Evolutionary conservation across 2,113 vertebrate genomes (phyloP).

Genomic region (Carettochelys insculpta): DNA sequence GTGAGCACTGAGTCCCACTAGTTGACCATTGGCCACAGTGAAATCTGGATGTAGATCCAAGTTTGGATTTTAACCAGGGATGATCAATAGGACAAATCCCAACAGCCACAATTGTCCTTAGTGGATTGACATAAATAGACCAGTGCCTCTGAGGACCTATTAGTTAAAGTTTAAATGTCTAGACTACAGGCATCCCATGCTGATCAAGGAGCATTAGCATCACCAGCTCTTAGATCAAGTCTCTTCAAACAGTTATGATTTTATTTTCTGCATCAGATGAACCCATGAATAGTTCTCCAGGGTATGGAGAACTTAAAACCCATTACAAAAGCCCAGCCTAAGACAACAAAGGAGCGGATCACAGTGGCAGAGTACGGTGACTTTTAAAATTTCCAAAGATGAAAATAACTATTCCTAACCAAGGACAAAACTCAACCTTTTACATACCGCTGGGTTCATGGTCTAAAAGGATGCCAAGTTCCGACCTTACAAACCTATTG

Average conservation of each 20-base stretch:
- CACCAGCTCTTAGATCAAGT: neutral
- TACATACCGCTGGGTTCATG: neutral
- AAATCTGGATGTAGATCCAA: neutral
- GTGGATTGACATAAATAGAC: neutral
- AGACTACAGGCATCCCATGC: neutral
- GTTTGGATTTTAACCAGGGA: neutral
- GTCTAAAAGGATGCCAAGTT: neutral
- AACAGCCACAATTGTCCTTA: neutral
- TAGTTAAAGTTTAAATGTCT: constrained; percentile 6
- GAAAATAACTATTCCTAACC: neutral
- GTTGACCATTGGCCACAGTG: neutral
- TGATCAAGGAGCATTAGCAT: constrained; percentile 51
- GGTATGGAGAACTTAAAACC: constrained; percentile 27
- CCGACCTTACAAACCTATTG: neutral
- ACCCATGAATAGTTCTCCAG: constrained; percentile 35
- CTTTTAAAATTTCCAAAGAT: neutral
- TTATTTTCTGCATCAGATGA: constrained; percentile 6
- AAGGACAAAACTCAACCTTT: neutral
- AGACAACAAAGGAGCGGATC: neutral
- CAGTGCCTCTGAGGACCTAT: rapidly evolving
- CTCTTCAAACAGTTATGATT: neutral
- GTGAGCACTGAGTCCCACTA: neutral
- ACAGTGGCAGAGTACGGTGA: neutral
- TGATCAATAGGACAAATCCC: neutral
- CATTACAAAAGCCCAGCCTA: constrained; percentile 43